These are phyloP conservation scores for Brachycybe producta DNA, from an alignment of 2,888 invertebrate genomes.

Conservation along the genomic window DNA sequence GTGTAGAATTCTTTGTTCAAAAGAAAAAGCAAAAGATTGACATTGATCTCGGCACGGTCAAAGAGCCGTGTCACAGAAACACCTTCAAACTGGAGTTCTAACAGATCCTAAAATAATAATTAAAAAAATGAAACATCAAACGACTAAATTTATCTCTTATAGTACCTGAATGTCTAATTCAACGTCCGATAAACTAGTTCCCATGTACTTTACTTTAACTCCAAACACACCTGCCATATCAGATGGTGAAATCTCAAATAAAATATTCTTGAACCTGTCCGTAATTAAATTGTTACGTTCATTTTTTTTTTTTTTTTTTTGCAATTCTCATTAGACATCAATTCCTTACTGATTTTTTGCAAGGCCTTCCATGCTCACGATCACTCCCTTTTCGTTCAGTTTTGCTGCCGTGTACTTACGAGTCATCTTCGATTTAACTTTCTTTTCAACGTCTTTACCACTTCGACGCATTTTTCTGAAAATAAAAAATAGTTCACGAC, in stretches of 20 bases:
- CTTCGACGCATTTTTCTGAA: slow-evolving; percentile 6
- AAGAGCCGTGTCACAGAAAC: slow-evolving; percentile 62
- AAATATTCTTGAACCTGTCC: slow-evolving; percentile 49
- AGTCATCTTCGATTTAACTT: slow-evolving; percentile 19
- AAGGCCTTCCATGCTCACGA: slow-evolving; percentile 55
- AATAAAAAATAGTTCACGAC: neutral
- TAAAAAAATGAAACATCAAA: neutral
- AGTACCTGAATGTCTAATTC: slow-evolving; percentile 16
- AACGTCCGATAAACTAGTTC: slow-evolving; percentile 27
- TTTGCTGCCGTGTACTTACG: slow-evolving; percentile 54
- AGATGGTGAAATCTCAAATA: slow-evolving; percentile 57
- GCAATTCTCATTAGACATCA: neutral
- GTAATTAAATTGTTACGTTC: slow-evolving; percentile 23
- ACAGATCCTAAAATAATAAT: slow-evolving; percentile 45
- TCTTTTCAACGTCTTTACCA: neutral
- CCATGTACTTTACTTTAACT: slow-evolving; percentile 60
- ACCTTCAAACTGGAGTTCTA: slow-evolving; percentile 63
- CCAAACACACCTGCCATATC: slow-evolving; percentile 50
- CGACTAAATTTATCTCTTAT: neutral
- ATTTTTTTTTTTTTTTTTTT: neutral
- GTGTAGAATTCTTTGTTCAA: slow-evolving; percentile 64
- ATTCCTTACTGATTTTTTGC: slow-evolving; percentile 42
- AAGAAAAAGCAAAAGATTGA: slow-evolving; percentile 57
- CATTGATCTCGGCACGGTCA: slow-evolving; percentile 63
- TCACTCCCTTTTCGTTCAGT: slow-evolving; percentile 54